Evolutionary conservation across 2,797 vertebrate genomes (phyloP), one percentile per base, ranked within the genome.

Genomic region (Babyrousa celebensis): DNA sequence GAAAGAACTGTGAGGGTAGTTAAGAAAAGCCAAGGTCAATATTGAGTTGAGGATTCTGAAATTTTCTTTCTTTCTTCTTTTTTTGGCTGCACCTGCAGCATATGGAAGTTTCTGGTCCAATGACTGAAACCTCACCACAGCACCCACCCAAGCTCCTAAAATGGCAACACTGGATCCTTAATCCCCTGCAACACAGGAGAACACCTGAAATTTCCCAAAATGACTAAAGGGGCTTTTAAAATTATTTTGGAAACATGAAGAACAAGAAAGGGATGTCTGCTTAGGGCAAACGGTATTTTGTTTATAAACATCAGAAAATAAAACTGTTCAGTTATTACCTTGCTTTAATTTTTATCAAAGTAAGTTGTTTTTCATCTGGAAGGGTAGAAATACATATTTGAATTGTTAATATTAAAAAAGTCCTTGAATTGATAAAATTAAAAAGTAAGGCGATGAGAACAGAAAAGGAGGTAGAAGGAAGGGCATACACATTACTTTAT

Each of bases 221-320:
- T 91, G 91, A 85, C 18, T 3, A 20, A 84, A 91, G 78, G 10
- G 54, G 58, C 10, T 52, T 83, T 96, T 97, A 78, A 52, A 60
- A 36, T 93, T 95, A 58, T 95, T 80, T 89, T 54, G 85, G 80
- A 27, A 86, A 48, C 23, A 89, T 86, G 58, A 93, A 96, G 54
- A 84, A 68, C 14, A 87, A 65, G 65, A 90, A 91, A 86, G 7
- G 2, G 48, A 32, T 77, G 21, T n/a, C 32, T 92, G 32, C 32
- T 91, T 93, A 68, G 58, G 43, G 43, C 52, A 68, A 85, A 80
- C 36, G 3, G 36, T 77, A n/a, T 29, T 63, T 88, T 82, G n/a
- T 82, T 92, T 65, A 83, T 82, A 72, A 58, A 75, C 29, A 77
- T 67, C 65, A 93, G 65, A 89, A 36, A 60, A 54, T 94, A 60